Evolutionary conservation across 2,113 vertebrate species (phyloP), one percentile per base, ranked within the genome.

Genomic region (Ophthalmolycus amberensis): DNA sequence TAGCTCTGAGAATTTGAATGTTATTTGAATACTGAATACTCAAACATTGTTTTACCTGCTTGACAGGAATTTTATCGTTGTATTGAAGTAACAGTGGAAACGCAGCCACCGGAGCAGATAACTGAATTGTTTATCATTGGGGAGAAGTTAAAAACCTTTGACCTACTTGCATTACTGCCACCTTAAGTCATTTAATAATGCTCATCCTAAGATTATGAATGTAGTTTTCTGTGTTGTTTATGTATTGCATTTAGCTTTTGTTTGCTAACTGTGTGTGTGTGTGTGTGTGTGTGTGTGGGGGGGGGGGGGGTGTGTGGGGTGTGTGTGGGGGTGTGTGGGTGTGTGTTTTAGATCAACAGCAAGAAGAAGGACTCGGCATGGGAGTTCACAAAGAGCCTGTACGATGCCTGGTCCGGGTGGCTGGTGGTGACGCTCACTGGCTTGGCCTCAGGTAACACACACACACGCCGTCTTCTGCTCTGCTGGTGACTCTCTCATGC

Each of bases 391-490:
- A 99, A 99, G 94, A 99, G 98, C 80, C 94, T 99, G 68, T 99
- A 98, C 0, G 98, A 99, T 29, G 98, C 98, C 0, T 99, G 98
- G 98, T 99, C 98, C 12, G 98, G 98, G 56, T 99, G 98, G 98
- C 94, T 99, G 12, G 98, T 99, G 40, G 98, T 99, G 71, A 99
- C 98, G 0, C 93, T 99, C 22, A 99, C 97, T 42, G 98, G 98
- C 70, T 89, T 99, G 93, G 98, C 98, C 56, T 98, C 98, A 95
- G 98, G 98, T 99, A 97, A 89, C 42, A 50, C 3, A 68, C 18
- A 20, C 29, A 75, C 58, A 25, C 3, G 40, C 81, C 16, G 3
- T 66, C 34, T 38, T 79, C 62, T 64, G 52, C 25, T 64, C 65
- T 72, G 34, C 79, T 70, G 81, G 64, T 68, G 65, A 85, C 83